Percentiles rank a stretch among this genome's conserved stretches.
These are phyloP conservation scores for Coracopsis vasa DNA, from an alignment of 2,113 vertebrate species.

Conservation along the genomic window DNA sequence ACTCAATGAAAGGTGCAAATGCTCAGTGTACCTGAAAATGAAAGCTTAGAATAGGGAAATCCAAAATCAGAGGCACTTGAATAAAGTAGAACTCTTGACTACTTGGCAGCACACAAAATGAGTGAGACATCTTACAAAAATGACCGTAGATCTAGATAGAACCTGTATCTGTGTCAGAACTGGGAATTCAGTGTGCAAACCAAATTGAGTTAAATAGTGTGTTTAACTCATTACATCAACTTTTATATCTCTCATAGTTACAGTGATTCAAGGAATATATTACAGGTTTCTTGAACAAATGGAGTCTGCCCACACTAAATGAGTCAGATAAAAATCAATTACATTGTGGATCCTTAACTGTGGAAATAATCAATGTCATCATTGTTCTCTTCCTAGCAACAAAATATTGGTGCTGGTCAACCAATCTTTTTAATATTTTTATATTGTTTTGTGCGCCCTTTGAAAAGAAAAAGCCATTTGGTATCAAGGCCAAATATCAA, in stretches of 20 bases:
- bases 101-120: background rate
- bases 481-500: background rate
- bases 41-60: background rate
- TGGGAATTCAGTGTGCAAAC: background rate
- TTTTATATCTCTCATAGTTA: constrained; percentile 37
- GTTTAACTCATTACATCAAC: constrained; percentile 48
- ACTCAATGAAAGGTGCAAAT: background rate
- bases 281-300: constrained; percentile 66
- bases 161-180: constrained; percentile 35
- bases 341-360: constrained; percentile 54
- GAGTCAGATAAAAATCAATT: constrained; percentile 74
- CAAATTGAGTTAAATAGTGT: background rate
- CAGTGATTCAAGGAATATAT: constrained; percentile 64
- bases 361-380: constrained; percentile 61
- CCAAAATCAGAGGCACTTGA: background rate
- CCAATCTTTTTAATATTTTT: background rate
- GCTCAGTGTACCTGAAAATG: background rate
- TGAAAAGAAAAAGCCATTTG: background rate
- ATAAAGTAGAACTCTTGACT: background rate
- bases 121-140: background rate
- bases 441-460: background rate
- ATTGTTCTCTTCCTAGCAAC: constrained; percentile 29
- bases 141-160: background rate
- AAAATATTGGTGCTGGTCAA: constrained; percentile 6
- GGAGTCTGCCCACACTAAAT: constrained; percentile 63